Percentiles rank a stretch among this genome's conserved stretches.
Evolutionary conservation across 1,140 invertebrate genomes (phyloP).

Genomic region (Drosophila pallidifrons): DNA sequence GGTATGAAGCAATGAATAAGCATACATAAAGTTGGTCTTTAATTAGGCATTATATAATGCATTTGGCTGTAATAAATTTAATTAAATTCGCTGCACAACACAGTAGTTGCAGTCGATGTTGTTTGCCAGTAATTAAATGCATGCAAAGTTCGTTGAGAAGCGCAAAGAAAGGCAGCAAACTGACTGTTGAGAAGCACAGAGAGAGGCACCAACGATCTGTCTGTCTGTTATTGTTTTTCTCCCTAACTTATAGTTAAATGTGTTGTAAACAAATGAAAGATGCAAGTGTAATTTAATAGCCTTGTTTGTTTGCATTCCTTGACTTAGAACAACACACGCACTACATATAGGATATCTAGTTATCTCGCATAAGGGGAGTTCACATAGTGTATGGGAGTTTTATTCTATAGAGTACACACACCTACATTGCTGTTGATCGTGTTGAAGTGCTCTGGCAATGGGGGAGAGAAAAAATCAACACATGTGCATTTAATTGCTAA

Average conservation of each 20-base stretch:
- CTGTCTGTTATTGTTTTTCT: constrained; percentile 27
- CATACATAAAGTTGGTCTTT: neutral
- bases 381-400: neutral
- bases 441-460: neutral
- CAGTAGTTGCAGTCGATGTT: constrained; percentile 12
- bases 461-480: constrained; percentile 15
- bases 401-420: neutral
- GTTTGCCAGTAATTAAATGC: constrained; percentile 49
- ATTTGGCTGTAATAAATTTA: constrained; percentile 45
- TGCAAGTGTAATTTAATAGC: neutral
- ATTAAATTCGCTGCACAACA: constrained; percentile 42
- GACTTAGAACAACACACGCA: neutral
- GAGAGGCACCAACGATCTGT: constrained; percentile 18
- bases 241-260: neutral
- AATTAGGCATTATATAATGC: constrained; percentile 44
- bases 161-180: constrained; percentile 20
- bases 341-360: neutral
- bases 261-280: neutral
- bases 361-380: neutral
- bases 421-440: no score
- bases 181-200: constrained; percentile 31
- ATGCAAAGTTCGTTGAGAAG: constrained; percentile 54
- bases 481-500: constrained; percentile 60
- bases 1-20: neutral
- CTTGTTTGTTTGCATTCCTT: constrained; percentile 4